Evolutionary conservation across 2,888 invertebrate species (phyloP).

Genomic region (Horisme vitalbata): DNA sequence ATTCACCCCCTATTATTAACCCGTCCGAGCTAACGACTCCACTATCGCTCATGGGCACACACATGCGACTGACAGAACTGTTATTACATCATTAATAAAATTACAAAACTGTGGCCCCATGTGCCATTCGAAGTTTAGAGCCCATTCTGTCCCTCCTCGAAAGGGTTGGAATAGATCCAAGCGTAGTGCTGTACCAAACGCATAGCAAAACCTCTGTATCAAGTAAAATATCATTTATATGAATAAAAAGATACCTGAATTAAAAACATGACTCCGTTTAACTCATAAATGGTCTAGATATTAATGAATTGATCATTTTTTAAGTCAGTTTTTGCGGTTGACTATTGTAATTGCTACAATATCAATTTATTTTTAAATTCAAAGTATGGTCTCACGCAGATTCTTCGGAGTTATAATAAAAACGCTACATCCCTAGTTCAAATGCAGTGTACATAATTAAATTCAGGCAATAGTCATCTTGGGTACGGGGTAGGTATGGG

Average conservation of each 20-base stretch:
- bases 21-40: constrained; percentile 76
- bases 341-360: no score
- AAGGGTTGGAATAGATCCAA: constrained; percentile 50
- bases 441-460: constrained; percentile 64
- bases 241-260: no score
- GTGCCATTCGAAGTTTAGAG: constrained; percentile 69
- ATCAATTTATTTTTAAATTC: no score
- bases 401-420: not conserved
- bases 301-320: no score
- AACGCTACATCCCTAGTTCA: constrained; percentile 24
- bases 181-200: constrained; percentile 11
- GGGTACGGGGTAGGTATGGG: constrained; percentile 65
- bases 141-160: constrained; percentile 52
- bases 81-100: constrained; percentile 84
- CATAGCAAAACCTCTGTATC: not conserved
- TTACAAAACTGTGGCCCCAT: constrained; percentile 79
- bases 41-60: constrained; percentile 80
- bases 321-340: no score
- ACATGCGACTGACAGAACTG: constrained; percentile 81
- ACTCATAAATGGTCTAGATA: no score
- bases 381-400: no score
- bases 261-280: no score
- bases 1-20: constrained; percentile 75
- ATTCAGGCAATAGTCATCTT: constrained; percentile 75
- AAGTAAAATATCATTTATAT: no score